Percentiles rank a stretch among this genome's conserved stretches.
phyloP scores from a whole-genome alignment of 2,888 invertebrate genomes.

The Helobdella robusta region DNA sequence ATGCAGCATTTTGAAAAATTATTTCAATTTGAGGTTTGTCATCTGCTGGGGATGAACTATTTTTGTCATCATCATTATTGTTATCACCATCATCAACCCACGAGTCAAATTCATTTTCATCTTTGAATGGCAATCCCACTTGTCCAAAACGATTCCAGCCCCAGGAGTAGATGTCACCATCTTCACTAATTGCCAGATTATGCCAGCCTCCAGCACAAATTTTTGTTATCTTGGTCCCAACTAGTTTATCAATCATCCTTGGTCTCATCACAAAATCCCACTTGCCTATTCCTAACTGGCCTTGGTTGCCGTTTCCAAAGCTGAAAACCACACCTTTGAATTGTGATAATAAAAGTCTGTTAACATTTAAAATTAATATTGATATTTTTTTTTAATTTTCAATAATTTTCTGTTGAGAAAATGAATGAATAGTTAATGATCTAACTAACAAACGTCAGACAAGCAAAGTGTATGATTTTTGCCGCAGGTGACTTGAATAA shows the following conservation, averaged over 20 bases:
- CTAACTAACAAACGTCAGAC: slow-evolving; percentile 22
- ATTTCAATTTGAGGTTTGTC: neutral
- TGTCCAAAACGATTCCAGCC: slow-evolving; percentile 84
- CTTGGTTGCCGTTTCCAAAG: slow-evolving; percentile 57
- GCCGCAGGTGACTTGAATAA: slow-evolving; percentile 32
- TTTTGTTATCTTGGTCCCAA: slow-evolving; percentile 62
- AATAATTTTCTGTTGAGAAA: neutral
- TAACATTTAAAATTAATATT: neutral
- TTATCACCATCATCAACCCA: neutral
- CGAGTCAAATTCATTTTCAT: slow-evolving; percentile 8
- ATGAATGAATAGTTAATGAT: neutral
- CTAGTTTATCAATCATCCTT: slow-evolving; percentile 61
- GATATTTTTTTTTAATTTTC: neutral
- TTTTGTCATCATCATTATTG: neutral
- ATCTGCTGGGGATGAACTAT: neutral
- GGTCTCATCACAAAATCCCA: slow-evolving; percentile 60
- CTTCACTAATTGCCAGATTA: slow-evolving; percentile 58
- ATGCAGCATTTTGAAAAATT: neutral
- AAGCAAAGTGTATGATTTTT: slow-evolving; percentile 31
- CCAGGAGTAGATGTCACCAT: slow-evolving; percentile 70
- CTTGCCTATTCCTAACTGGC: slow-evolving; percentile 74
- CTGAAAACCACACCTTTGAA: slow-evolving; percentile 23
- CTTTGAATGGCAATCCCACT: slow-evolving; percentile 58
- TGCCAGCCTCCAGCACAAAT: slow-evolving; percentile 81
- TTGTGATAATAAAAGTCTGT: neutral